These are phyloP conservation scores for Cladorhizidae sp. DNA, from an alignment of 37 sponge, comb jelly and placozoan species.

Conservation along the genomic window DNA sequence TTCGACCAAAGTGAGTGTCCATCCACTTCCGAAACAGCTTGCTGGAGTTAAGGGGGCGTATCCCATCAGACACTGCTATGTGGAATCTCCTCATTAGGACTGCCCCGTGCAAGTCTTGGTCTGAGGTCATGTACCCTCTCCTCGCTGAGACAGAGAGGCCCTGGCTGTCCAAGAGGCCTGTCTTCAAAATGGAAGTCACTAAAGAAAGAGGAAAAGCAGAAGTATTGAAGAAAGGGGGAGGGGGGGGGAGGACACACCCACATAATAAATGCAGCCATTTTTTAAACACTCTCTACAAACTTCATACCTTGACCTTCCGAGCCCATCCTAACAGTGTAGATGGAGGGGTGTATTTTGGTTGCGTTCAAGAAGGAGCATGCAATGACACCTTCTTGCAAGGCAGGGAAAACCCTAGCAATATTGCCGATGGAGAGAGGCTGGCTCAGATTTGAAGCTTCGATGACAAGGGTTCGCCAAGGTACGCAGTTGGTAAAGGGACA, in stretches of 20 bases:
- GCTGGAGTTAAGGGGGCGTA: slow-evolving; percentile 16
- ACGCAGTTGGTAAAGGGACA: slow-evolving; percentile 76
- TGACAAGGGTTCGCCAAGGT: slow-evolving; percentile 45
- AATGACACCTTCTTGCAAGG: background rate
- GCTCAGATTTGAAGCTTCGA: slow-evolving; percentile 36
- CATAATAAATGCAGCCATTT: too few species aligned
- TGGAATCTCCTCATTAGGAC: slow-evolving; percentile 35
- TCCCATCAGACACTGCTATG: slow-evolving; percentile 26
- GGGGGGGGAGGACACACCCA: background rate
- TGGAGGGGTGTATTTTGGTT: background rate
- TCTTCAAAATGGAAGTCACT: slow-evolving; percentile 13
- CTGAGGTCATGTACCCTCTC: slow-evolving; percentile 54
- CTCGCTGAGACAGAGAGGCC: slow-evolving; percentile 17
- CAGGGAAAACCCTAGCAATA: slow-evolving; percentile 10
- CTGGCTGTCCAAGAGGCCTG: slow-evolving; percentile 21
- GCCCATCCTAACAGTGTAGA: slow-evolving; percentile 27
- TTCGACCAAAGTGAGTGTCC: slow-evolving; percentile 13
- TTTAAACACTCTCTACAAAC: background rate
- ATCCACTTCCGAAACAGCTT: slow-evolving; percentile 37
- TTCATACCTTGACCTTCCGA: slow-evolving; percentile 63
- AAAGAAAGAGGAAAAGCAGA: background rate
- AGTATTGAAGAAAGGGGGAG: background rate
- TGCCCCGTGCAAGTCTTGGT: slow-evolving; percentile 21
- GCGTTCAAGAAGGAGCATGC: slow-evolving; percentile 12
- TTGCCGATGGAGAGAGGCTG: slow-evolving; percentile 17